Conservation (phyloP, 2,113 vertebrate genomes). For the Diadophis punctatus region DNA sequence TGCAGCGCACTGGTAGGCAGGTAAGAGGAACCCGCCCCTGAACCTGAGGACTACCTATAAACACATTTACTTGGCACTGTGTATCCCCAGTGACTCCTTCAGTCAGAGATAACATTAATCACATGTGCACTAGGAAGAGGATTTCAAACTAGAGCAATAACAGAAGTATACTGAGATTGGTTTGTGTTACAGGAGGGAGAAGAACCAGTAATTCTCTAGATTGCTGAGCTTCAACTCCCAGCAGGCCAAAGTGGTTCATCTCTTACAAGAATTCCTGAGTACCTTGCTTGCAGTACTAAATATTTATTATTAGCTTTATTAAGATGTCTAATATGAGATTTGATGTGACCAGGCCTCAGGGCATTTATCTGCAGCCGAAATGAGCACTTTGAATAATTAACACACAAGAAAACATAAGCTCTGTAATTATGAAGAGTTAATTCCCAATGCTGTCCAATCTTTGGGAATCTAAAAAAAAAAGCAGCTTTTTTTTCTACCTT, state of each 20-base stretch:
- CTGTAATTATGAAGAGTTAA: neutral
- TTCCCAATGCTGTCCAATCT: neutral
- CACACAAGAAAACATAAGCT: neutral
- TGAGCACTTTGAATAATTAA: neutral
- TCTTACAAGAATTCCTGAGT: neutral
- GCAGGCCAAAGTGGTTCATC: neutral
- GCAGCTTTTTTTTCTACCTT: neutral
- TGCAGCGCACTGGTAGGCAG: no score
- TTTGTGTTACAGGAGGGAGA: conserved; percentile 8
- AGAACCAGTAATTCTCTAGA: neutral
- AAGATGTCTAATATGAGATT: neutral
- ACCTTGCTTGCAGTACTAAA: neutral
- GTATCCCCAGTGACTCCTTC: neutral
- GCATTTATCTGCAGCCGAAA: neutral
- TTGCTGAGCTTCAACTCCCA: neutral
- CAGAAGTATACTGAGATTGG: neutral
- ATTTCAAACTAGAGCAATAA: neutral
- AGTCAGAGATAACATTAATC: neutral
- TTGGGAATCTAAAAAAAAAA: neutral
- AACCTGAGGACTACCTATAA: neutral
- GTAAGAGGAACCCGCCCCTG: no score
- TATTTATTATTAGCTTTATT: neutral
- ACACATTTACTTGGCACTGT: neutral
- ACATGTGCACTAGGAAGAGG: neutral
- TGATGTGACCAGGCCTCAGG: neutral